Evolutionary conservation across 2,797 vertebrate genomes (phyloP).

Genomic region (Pogonophryne albipinna): DNA sequence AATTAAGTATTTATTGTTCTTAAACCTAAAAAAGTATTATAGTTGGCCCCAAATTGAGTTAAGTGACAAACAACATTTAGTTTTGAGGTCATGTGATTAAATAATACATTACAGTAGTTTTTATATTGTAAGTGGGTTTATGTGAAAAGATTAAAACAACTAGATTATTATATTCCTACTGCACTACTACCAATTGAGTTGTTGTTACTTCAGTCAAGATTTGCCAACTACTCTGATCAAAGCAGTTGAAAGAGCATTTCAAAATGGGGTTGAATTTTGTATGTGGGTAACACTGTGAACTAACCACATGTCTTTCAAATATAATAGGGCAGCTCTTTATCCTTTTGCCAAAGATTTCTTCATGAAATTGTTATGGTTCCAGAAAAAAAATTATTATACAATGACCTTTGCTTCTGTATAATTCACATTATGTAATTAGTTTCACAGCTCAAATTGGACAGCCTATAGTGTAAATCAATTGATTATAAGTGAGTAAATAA

Average conservation of each 20-base stretch:
- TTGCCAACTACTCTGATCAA: background rate
- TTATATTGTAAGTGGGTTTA: too few species aligned
- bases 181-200: background rate
- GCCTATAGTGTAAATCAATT: conserved; percentile 47
- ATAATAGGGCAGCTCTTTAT: background rate
- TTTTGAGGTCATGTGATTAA: background rate
- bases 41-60: too few species aligned
- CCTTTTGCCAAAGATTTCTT: background rate
- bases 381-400: conserved; percentile 1
- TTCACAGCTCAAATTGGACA: conserved; percentile 26
- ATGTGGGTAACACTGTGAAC: background rate
- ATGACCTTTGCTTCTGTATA: conserved; percentile 53
- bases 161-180: too few species aligned
- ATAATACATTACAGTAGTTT: too few species aligned
- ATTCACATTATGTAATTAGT: conserved; percentile 38
- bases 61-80: background rate
- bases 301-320: conserved; percentile 21
- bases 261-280: background rate
- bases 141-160: too few species aligned
- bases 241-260: background rate
- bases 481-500: conserved; percentile 61
- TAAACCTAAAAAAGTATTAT: background rate
- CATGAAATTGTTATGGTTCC: conserved; percentile 33
- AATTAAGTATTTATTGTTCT: too few species aligned
- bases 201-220: background rate